Base-by-base conservation (phyloP, 1,140 invertebrate species). In the Brachionus koreanus region DNA sequence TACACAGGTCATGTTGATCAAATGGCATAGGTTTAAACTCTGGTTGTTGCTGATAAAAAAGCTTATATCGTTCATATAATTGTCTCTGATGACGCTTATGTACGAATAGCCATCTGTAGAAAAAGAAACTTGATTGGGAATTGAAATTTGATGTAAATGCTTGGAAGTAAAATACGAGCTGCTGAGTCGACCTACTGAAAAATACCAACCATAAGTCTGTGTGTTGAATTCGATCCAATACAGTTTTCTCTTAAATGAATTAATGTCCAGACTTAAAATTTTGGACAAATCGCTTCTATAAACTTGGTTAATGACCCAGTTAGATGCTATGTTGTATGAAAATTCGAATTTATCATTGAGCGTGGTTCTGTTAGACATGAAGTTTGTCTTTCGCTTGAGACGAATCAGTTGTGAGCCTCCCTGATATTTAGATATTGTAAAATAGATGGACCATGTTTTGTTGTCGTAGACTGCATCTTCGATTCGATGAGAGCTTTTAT, bases 391-490 rank as follows among this genome's bases (percentile, higher is more conserved):
- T 39, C 49, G n/a, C 57, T 65, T 57, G 25, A 65, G 33, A 5
- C 76, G 46, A 23, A 79, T 35, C 35, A 57, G 1, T 13, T 79
- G 16, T 9, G 76, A 74, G 12, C 69, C 39, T 12, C 69, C 39
- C 19, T 9, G 39, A 25, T 39, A 13, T 6, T 61, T 79, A 12
- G 76, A 79, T 33, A 65, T 10, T 19, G 33, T 79, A 42, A 79
- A 79, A 79, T 39, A 79, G 23, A 79, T 79, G 16, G 76, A 79
- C 61, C 35, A 61, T 65, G 76, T 79, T 61, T 65, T 79, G 19
- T 65, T 79, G 33, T 79, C 49, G 33, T 79, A 63, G 39, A 79
- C 76, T 25, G 76, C 76, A n/a, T 79, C 76, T 33, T 61, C 49
- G 9, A 79, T 57, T 9, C 76, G 46, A 23, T 39, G 39, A 4